phyloP scores from a whole-genome alignment of 2,113 vertebrate genomes.

The Aptenodytes patagonicus region DNA sequence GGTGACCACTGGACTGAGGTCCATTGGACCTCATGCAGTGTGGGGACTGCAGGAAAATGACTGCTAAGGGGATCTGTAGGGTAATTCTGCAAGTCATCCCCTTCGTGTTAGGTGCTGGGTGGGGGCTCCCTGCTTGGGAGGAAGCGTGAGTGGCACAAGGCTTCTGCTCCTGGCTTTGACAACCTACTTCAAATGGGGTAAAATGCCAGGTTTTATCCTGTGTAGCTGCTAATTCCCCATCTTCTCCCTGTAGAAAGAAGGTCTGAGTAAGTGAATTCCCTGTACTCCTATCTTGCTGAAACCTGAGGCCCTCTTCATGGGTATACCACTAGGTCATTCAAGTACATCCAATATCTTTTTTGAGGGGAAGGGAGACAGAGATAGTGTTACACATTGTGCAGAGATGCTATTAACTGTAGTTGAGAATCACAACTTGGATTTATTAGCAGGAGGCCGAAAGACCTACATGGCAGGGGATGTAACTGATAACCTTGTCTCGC shows the following conservation, averaged over 20 bases:
- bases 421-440: constrained; percentile 19
- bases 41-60: background rate
- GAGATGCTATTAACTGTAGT: constrained; percentile 36
- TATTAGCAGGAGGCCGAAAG: constrained; percentile 14
- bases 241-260: background rate
- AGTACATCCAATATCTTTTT: constrained; percentile 38
- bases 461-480: constrained; percentile 4
- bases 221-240: background rate
- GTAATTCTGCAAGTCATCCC: background rate
- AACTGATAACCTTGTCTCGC: constrained; percentile 41
- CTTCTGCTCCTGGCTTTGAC: background rate
- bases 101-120: background rate
- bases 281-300: constrained; percentile 9
- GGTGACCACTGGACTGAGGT: background rate
- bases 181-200: background rate
- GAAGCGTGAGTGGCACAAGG: background rate
- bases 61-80: background rate
- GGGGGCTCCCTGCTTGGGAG: background rate
- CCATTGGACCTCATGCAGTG: accelerated
- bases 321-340: constrained; percentile 12
- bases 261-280: background rate
- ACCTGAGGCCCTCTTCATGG: background rate
- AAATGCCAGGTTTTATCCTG: background rate
- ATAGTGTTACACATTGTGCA: constrained; percentile 26
- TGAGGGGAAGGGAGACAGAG: background rate